These are phyloP conservation scores for Epinotia bilunana DNA, from an alignment of 2,888 invertebrate genomes.

Conservation along the genomic window DNA sequence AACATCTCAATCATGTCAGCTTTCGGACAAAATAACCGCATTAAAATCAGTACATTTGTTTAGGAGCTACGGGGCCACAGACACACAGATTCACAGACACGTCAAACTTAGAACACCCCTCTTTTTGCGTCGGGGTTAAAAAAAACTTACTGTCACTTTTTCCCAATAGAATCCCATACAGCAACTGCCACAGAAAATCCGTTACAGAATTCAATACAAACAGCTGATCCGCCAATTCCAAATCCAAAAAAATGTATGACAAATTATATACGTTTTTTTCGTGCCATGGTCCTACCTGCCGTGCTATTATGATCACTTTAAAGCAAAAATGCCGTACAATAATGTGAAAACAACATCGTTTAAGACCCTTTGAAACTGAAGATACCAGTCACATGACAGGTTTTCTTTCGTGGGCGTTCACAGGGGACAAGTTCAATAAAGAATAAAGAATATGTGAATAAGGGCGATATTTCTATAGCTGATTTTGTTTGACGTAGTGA, in stretches of 20 bases:
- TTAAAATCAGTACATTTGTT: too few relatives aligned
- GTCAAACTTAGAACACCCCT: too few relatives aligned
- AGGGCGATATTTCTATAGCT: neutral
- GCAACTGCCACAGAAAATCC: conserved; percentile 8
- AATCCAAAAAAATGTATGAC: conserved; percentile 15
- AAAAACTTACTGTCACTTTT: conserved; percentile 1
- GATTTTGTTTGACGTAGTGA: neutral
- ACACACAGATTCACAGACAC: too few relatives aligned
- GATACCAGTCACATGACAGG: conserved; percentile 1
- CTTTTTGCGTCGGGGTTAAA: too few relatives aligned
- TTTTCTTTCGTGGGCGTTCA: conserved; percentile 12
- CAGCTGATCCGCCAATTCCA: conserved; percentile 25
- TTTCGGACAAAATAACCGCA: too few relatives aligned
- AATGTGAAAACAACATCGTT: neutral
- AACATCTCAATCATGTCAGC: too few relatives aligned
- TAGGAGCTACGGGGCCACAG: too few relatives aligned
- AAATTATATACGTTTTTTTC: conserved; percentile 21
- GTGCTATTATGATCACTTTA: neutral
- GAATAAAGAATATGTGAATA: neutral
- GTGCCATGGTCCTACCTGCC: conserved; percentile 22
- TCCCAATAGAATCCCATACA: neutral
- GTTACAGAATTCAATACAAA: conserved; percentile 1
- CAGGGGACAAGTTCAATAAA: neutral
- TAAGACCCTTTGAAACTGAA: neutral
- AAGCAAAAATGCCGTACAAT: neutral